phyloP scores from a whole-genome alignment of 2,797 vertebrate genomes.

The Macropus fuliginosus region DNA sequence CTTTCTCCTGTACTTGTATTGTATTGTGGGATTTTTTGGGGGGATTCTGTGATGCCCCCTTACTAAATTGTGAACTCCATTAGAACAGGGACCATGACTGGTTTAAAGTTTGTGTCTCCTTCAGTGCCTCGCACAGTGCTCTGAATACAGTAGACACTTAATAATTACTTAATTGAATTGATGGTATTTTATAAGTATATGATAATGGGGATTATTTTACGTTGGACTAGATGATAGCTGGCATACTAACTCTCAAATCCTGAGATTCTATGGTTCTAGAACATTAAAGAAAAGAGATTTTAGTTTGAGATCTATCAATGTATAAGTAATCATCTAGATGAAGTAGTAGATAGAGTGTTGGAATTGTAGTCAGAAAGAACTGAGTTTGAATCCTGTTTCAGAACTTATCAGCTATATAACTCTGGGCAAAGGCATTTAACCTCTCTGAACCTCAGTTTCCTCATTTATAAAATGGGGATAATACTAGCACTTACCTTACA shows the following conservation, averaged over 20 bases:
- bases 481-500: background rate
- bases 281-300: background rate
- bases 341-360: background rate
- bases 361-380: background rate
- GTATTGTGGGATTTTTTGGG: too few relatives aligned
- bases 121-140: background rate
- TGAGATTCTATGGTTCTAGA: background rate
- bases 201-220: background rate
- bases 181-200: background rate
- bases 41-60: background rate
- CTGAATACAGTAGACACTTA: background rate
- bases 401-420: background rate
- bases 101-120: background rate
- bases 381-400: background rate
- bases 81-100: background rate
- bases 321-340: background rate
- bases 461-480: background rate
- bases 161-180: background rate
- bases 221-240: background rate
- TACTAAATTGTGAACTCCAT: background rate
- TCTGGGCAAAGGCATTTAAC: background rate
- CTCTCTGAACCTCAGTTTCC: too few relatives aligned
- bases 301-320: too few relatives aligned
- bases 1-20: too few relatives aligned
- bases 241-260: background rate